A percentile compares a stretch with the other conserved stretches of the same genome.
These are phyloP conservation scores for Austrofundulus limnaeus DNA, from an alignment of 2,113 vertebrate species.

Conservation along the genomic window DNA sequence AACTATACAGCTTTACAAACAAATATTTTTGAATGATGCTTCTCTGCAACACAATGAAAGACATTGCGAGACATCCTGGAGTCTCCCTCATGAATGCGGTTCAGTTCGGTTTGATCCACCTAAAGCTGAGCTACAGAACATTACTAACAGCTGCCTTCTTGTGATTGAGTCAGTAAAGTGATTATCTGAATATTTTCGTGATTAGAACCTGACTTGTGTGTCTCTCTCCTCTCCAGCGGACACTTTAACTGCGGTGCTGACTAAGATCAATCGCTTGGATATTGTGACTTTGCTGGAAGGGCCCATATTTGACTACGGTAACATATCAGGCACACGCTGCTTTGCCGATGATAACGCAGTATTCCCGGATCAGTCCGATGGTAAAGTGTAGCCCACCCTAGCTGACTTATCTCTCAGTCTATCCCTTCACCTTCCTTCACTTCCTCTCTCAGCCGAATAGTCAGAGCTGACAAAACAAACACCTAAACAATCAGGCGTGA, in stretches of 20 bases:
- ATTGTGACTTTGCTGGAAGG: constrained; percentile 99
- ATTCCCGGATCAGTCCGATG: constrained; percentile 97
- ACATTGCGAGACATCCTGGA: too few relatives aligned
- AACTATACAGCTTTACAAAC: neutral
- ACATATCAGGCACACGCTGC: constrained; percentile 99
- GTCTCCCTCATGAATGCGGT: too few relatives aligned
- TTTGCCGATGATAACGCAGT: constrained; percentile 98
- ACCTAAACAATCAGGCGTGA: constrained; percentile 52
- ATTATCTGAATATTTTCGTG: neutral
- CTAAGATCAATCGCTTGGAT: constrained; percentile 99
- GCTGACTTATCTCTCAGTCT: constrained; percentile 78
- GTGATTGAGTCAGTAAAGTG: neutral
- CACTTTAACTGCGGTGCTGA: constrained; percentile 95
- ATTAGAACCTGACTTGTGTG: neutral
- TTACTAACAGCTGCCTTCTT: too few relatives aligned
- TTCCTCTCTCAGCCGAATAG: constrained; percentile 67
- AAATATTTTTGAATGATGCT: too few relatives aligned
- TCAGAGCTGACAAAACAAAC: constrained; percentile 52
- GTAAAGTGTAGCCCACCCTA: constrained; percentile 91
- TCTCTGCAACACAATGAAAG: too few relatives aligned
- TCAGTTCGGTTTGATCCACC: neutral
- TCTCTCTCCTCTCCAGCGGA: constrained; percentile 85
- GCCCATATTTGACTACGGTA: constrained; percentile 99
- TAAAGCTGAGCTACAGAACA: neutral
- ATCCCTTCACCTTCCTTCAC: constrained; percentile 73